Evolutionary conservation across 2,888 invertebrate species (phyloP), one percentile per base, ranked within the genome.

Genomic region (Protonemura montana): DNA sequence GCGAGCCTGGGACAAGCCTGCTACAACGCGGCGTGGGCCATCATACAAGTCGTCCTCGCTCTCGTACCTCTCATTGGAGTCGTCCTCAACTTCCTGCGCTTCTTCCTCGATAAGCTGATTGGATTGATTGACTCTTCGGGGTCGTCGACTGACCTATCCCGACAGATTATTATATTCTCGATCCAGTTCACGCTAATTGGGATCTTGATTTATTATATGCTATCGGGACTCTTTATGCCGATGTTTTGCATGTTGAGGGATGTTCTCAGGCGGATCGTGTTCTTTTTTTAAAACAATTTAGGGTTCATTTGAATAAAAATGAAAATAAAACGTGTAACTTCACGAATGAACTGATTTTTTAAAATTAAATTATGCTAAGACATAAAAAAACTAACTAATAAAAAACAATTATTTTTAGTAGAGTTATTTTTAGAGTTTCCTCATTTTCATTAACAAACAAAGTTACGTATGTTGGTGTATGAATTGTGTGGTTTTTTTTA

Each of bases 61-160:
- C 78, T 78, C 25, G 6, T 78, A 0, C 78, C 78, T 3, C 26
- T 78, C 16, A 10, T 78, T 27, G 78, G 78, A 1, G 26, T 78
- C 78, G 26, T 78, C 25, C 78, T 78, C 27, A 26, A 78, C 26
- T 27, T 78, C 25, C n/a, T 78, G 16, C 78, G 78, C 0, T 78
- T 78, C 78, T 78, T 78, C 78, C 78, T 78, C 27, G 78, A 78
- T 16, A 78, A 78, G 27, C 78, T 78, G 78, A 28, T 78, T 27
- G 78, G 28, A 6, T 27, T 78, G 59, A 59, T 59, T 7, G 59
- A 59, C 21, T 7, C 59, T 10, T 59, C 59, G 59, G 59, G 59
- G 21, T 59, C 59, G 59, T 59, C 59, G 59, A 59, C 59, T 10
- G 59, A 59, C 21, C 21, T 59, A 2, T 59, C 59, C 16, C 59